A percentile compares a stretch with the other conserved stretches of the same genome.
Evolutionary conservation across 2,113 vertebrate species (phyloP).

Genomic region (Barnardius zonarius): DNA sequence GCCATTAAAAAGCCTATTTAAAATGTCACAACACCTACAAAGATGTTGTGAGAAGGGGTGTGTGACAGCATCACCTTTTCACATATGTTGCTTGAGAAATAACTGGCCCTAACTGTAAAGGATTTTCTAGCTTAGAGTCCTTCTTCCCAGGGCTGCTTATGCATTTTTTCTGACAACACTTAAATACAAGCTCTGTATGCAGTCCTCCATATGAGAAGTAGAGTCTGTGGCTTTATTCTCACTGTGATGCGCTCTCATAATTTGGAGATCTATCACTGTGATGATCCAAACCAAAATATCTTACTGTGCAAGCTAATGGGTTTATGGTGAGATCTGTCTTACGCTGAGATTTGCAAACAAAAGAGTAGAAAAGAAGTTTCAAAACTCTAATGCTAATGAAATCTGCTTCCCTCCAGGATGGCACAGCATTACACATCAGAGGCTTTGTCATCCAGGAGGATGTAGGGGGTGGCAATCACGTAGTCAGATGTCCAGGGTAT

Average conservation of each 20-base stretch:
- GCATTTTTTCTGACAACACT: background rate
- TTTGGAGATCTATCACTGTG: background rate
- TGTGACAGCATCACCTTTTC: background rate
- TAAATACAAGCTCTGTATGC: background rate
- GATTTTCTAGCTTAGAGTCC: background rate
- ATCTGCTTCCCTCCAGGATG: background rate
- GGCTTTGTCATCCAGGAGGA: background rate
- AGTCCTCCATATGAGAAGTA: background rate
- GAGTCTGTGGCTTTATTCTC: background rate
- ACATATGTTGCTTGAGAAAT: background rate
- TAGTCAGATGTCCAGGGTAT: background rate
- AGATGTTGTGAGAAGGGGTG: background rate
- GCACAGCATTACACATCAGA: background rate
- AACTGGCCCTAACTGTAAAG: background rate
- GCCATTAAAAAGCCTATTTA: background rate
- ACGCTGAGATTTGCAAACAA: background rate
- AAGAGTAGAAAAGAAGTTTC: background rate
- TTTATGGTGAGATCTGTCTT: background rate
- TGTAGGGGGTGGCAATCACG: background rate
- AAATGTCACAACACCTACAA: background rate
- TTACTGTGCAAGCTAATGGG: background rate
- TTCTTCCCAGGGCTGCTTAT: background rate
- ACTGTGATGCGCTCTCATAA: background rate
- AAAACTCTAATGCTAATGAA: background rate
- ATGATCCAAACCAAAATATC: background rate